Evolutionary conservation across 2,797 vertebrate genomes (phyloP), one percentile per base, ranked within the genome.

Genomic region (Poeciliopsis gracilis): DNA sequence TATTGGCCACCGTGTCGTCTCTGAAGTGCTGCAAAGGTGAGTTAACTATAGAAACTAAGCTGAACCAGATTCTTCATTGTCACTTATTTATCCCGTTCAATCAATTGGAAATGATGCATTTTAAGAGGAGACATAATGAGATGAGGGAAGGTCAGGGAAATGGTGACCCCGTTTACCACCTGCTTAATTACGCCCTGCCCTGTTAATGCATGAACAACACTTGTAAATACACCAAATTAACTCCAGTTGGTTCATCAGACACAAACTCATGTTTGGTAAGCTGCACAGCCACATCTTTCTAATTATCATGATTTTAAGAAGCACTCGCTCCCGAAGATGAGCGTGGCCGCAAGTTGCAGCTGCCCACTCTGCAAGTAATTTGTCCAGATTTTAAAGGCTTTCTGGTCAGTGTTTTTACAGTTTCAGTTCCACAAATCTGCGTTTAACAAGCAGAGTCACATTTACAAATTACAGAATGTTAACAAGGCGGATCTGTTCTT

Each of bases 201-300:
- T 63, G 33, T 63, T 63, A 63, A 6, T 36, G 59, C 47, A 2
- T 53, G 77, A 72, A 74, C 77, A 70, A 28, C 71, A 33, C 73
- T 30, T 33, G 75, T 28, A 73, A 63, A 71, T 51, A 76, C 63
- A 46, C 30, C 30, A 61, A 33, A 61, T 61, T 33, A 33, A 61
- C 30, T 61, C 18, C 28, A 33, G 59, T 33, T 61, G 59, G 59
- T 33, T 3, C 6, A 63, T 36, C 59, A 63, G 59, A 18, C 30
- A 18, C 30, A 63, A 36, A 63, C 30, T 20, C 30, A 33, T 18
- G 30, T 18, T 63, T 63, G 59, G 15, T 63, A 63, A 61, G 30
- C 59, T 33, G 9, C 16, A 30, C 30, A 61, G 59, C 30, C 30
- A 20, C 15, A 1, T 63, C 59, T 63, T 36, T 63, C 30, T 63